Evolutionary conservation across 2,113 vertebrate species (phyloP), one percentile per base, ranked within the genome.

Genomic region (Tachysurus vachellii): DNA sequence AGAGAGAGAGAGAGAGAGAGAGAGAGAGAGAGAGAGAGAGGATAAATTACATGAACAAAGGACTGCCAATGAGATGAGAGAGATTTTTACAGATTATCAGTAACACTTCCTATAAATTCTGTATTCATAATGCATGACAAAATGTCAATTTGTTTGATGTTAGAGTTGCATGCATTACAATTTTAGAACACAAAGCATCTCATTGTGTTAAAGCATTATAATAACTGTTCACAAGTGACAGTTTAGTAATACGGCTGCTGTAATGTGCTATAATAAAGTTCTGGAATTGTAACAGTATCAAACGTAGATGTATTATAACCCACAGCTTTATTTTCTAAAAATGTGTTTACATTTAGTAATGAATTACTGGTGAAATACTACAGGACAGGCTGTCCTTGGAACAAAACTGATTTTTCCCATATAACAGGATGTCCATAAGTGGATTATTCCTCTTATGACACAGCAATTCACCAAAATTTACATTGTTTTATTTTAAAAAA

Each of bases 11-110:
- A 26, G 61, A 23, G 68, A 77, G 13, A 73, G n/a, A 85, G 76
- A 71, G 61, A 84, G 77, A 36, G 36, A 36, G 82, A 80, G 83
- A 73, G 71, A 54, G 62, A 79, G 80, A 86, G 85, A 89, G 56
- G 64, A 62, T 80, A 79, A 85, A 79, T 66, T 53, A 79, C 57
- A 77, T 77, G 42, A 85, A 6, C 66, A 62, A 12, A 54, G 47
- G 11, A 3, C 61, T 66, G 44, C 84, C 57, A 62, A 17, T 64
- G 26, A 75, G 10, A 75, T 36, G 47, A 50, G 47, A 50, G 71
- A 76, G 47, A 6, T 50, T 6, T 76, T 50, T 14, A 50, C 13
- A 76, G 21, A n/a, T 76, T 50, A 50, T n/a, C 21, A 75, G 4
- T 17, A 36, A 84, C 1, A 4, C 71, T 62, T 75, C 21, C 36